A percentile compares a stretch with the other conserved stretches of the same genome.
Conservation (phyloP, 2,113 vertebrate genomes). For the Dromaius novaehollandiae region DNA sequence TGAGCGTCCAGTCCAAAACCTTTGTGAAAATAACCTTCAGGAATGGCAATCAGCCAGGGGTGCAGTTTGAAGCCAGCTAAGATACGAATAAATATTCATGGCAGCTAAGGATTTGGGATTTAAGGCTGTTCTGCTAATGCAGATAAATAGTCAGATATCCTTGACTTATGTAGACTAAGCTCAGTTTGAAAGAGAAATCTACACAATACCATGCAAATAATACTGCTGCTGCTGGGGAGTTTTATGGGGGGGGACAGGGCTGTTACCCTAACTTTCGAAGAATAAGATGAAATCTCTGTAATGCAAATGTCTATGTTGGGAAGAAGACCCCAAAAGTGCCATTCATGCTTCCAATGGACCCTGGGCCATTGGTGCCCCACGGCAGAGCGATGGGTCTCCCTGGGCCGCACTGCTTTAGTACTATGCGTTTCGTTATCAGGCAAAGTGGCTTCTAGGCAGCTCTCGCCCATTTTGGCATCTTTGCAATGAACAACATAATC, state of each 20-base stretch:
- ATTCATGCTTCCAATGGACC: not conserved
- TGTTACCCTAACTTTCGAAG: not conserved
- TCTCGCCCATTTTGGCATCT: not conserved
- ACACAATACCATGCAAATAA: not conserved
- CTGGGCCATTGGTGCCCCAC: not conserved
- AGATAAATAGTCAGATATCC: conserved; percentile 39
- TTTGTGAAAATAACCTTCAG: conserved; percentile 35
- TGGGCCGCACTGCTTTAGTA: not conserved
- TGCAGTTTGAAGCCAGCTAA: conserved; percentile 7
- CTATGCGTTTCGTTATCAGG: not conserved
- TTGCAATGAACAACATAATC: not conserved
- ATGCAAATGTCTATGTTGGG: not conserved
- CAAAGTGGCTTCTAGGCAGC: not conserved
- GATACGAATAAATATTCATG: conserved; percentile 28
- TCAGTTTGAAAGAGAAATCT: conserved; percentile 16
- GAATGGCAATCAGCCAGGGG: not conserved
- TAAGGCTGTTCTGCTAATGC: not conserved
- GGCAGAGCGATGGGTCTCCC: not conserved
- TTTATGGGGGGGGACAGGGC: not conserved
- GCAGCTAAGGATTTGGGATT: conserved; percentile 21
- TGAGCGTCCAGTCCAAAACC: conserved; percentile 3
- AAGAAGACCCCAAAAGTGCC: not conserved
- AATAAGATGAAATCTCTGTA: not conserved
- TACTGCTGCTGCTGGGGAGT: not conserved
- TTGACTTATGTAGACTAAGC: not conserved